Evolutionary conservation across 2,797 vertebrate species (phyloP), one percentile per base, ranked within the genome.

Genomic region (Okamejei kenojei): DNA sequence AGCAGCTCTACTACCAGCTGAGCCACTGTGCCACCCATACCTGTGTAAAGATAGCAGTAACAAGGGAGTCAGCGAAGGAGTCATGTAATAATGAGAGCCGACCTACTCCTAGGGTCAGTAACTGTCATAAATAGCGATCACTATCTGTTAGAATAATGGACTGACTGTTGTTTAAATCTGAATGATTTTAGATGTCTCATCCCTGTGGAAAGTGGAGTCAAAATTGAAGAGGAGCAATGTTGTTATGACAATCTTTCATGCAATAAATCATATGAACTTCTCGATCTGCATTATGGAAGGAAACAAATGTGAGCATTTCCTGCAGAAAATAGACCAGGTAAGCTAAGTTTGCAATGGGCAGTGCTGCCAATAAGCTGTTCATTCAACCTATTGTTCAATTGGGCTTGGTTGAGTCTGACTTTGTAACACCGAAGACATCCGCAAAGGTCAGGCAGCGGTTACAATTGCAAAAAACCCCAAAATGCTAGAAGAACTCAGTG

Each of bases 261-360:
- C 0, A n/a, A 54, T 2, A 35, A 65, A 29, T 6, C 15, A 73
- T 7, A 92, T 92, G 90, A 76, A 92, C 90, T 92, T 92, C 17
- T 92, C 90, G 13, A 58, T 92, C 68, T 92, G 90, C 45, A 29
- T 11, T 15, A 21, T 76, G 90, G 58, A 92, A 74, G 71, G 71
- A 92, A 26, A 58, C 71, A 73, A 92, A 38, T 92, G 90, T 58
- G 38, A 76, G 11, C 90, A 54, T 76, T 54, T 76, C 13, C 10
- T 15, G 7, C 90, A 29, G 35, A 76, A 73, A 17, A n/a, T 92
- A 54, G 9, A 92, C 2, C 10, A 54, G 38, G 90, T 92, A 73
- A 92, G 90, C 23, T 74, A 74, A 88, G 68, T 65, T n/a, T 32
- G 13, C n/a, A 86, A 86, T n/a, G 11, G 82, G 61, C 54, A 86